Evolutionary conservation across 2,113 vertebrate species (phyloP).

Genomic region (Bostrychus sinensis): DNA sequence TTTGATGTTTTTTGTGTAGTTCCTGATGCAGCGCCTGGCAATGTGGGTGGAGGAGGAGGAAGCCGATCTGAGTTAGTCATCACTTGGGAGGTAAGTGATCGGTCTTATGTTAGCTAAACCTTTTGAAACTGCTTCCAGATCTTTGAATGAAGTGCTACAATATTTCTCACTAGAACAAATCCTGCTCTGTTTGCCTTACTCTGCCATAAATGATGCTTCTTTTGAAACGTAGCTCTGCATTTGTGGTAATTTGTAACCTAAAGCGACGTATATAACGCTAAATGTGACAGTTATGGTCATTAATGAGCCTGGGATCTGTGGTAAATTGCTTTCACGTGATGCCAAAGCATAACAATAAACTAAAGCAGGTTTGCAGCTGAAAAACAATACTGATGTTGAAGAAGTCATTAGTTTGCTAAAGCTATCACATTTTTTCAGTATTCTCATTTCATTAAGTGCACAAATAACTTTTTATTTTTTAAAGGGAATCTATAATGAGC

Average conservation of each 20-base stretch:
- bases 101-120: conserved; percentile 70
- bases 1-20: conserved; percentile 68
- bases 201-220: conserved; percentile 46
- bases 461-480: conserved; percentile 48
- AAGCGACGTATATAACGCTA: conserved; percentile 31
- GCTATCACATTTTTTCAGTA: conserved; percentile 41
- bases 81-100: conserved; percentile 95
- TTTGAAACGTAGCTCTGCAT: conserved; percentile 31
- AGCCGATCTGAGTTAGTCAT: conserved; percentile 94
- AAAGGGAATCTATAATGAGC: conserved; percentile 53
- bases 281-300: conserved; percentile 45
- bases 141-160: conserved; percentile 34
- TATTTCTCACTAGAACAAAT: conserved; percentile 48
- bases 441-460: conserved; percentile 53
- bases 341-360: conserved; percentile 14
- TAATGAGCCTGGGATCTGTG: conserved; percentile 39
- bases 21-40: conserved; percentile 89
- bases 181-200: conserved; percentile 29
- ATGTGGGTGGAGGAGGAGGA: conserved; percentile 93
- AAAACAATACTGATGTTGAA: conserved; percentile 22
- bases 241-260: conserved; percentile 44
- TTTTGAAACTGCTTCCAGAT: conserved; percentile 27
- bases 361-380: conserved; percentile 1
- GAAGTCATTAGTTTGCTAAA: conserved; percentile 34
- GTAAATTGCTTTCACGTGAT: conserved; percentile 30